A percentile compares a stretch with the other conserved stretches of the same genome.
phyloP scores from a whole-genome alignment of 2,113 vertebrate genomes.

The Rhea pennata region DNA sequence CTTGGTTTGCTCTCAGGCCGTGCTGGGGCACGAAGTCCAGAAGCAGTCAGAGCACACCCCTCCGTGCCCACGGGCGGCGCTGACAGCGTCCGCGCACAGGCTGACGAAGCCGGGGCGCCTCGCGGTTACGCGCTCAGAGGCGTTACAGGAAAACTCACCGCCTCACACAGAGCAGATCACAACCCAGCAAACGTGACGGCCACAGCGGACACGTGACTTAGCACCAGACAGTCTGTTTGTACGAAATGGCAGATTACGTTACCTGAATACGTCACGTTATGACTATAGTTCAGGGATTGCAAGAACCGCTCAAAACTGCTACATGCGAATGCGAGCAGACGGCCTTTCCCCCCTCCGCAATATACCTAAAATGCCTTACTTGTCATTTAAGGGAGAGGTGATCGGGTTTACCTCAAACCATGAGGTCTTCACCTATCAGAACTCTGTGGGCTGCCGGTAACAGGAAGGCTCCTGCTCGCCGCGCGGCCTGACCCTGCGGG shows the following conservation, averaged over 20 bases:
- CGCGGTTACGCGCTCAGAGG: not conserved
- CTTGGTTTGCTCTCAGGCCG: not conserved
- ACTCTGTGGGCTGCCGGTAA: not conserved
- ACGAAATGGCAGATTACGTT: not conserved
- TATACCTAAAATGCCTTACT: not conserved
- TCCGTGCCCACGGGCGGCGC: not conserved
- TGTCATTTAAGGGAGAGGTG: not conserved
- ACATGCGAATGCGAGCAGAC: not conserved
- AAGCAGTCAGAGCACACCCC: not conserved
- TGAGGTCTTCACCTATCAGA: not conserved
- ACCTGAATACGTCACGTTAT: not conserved
- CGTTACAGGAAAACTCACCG: not conserved
- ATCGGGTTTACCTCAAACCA: not conserved
- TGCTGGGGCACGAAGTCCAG: not conserved
- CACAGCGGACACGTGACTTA: not conserved
- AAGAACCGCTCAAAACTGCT: not conserved
- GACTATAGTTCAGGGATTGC: not conserved
- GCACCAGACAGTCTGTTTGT: not conserved
- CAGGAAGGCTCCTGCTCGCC: not conserved
- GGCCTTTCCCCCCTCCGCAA: not conserved
- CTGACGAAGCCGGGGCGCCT: not conserved
- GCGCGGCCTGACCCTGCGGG: no score
- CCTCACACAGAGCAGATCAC: not conserved
- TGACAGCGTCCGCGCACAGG: not conserved
- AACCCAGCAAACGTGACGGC: not conserved